These are phyloP conservation scores for Omphaloscelis lunosa DNA, from an alignment of 2,888 invertebrate genomes.

Conservation along the genomic window DNA sequence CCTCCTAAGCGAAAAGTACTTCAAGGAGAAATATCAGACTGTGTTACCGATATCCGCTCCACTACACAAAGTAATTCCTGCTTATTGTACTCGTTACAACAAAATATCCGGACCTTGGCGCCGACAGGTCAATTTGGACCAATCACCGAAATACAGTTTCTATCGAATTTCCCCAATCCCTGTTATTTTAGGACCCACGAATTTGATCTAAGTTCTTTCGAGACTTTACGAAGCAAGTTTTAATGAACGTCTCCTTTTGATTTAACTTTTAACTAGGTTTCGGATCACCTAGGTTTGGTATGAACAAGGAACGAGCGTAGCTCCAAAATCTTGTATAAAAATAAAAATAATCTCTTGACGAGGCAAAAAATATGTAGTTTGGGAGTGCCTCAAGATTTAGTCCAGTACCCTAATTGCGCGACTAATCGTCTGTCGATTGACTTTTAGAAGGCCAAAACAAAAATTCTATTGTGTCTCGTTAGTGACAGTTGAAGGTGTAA, in stretches of 20 bases:
- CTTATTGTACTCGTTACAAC: constrained; percentile 31
- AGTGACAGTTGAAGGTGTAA: too few species aligned
- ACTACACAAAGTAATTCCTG: constrained; percentile 45
- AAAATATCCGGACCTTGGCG: constrained; percentile 32
- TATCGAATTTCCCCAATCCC: constrained; percentile 19
- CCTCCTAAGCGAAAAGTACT: constrained; percentile 4
- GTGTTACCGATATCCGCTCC: constrained; percentile 28
- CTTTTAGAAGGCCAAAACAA: too few species aligned
- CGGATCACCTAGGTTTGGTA: neutral
- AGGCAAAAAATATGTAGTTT: neutral
- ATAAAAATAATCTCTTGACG: neutral
- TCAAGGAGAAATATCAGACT: constrained; percentile 23
- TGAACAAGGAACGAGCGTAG: neutral
- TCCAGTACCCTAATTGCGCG: too few species aligned
- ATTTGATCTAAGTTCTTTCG: constrained; percentile 21
- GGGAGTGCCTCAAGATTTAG: neutral
- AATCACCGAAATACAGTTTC: constrained; percentile 11
- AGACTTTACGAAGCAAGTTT: neutral
- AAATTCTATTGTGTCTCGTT: too few species aligned
- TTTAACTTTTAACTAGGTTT: constrained; percentile 33
- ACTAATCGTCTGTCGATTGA: too few species aligned
- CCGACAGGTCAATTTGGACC: constrained; percentile 30
- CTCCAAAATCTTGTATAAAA: neutral
- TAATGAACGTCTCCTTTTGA: neutral
- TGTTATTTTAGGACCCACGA: constrained; percentile 20